A percentile compares a stretch with the other conserved stretches of the same genome.
phyloP scores from a whole-genome alignment of 2,113 vertebrate genomes.

The Apeltes quadracus region DNA sequence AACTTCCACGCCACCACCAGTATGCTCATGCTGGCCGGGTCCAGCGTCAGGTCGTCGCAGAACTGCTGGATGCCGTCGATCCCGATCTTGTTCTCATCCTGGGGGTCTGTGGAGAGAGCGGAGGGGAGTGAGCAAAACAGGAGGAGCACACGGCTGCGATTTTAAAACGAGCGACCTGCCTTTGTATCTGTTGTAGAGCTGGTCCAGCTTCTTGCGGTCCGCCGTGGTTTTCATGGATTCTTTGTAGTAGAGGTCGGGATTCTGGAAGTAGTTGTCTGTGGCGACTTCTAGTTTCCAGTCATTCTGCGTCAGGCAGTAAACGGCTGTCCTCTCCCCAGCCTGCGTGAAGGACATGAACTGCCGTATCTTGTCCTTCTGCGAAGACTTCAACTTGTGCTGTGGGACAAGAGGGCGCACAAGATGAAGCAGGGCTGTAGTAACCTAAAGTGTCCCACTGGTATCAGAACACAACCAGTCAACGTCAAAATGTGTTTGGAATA shows the following conservation, averaged over 20 bases:
- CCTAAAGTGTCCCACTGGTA: background rate
- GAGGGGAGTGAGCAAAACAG: background rate
- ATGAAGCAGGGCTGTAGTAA: constrained; percentile 2
- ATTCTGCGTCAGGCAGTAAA: constrained; percentile 93
- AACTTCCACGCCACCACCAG: constrained; percentile 97
- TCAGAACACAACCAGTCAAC: background rate
- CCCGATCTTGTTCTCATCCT: constrained; percentile 97
- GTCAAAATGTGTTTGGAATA: background rate
- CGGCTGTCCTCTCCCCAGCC: constrained; percentile 90
- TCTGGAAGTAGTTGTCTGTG: constrained; percentile 94
- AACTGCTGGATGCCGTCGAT: constrained; percentile 96
- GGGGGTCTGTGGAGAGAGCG: constrained; percentile 83
- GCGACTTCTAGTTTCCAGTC: constrained; percentile 95
- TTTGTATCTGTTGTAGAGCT: constrained; percentile 92
- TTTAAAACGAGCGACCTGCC: constrained; percentile 68
- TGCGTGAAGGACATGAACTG: constrained; percentile 96
- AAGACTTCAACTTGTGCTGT: constrained; percentile 92
- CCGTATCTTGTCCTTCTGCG: constrained; percentile 94
- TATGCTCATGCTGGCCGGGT: constrained; percentile 92
- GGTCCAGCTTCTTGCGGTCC: constrained; percentile 93
- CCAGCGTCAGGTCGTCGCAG: constrained; percentile 92
- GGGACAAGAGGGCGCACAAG: constrained; percentile 36
- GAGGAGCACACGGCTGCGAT: background rate
- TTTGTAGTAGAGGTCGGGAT: constrained; percentile 88
- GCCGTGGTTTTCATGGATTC: constrained; percentile 92